Base-by-base conservation (phyloP, 2,888 invertebrate genomes). In the Augiades crinisus region DNA sequence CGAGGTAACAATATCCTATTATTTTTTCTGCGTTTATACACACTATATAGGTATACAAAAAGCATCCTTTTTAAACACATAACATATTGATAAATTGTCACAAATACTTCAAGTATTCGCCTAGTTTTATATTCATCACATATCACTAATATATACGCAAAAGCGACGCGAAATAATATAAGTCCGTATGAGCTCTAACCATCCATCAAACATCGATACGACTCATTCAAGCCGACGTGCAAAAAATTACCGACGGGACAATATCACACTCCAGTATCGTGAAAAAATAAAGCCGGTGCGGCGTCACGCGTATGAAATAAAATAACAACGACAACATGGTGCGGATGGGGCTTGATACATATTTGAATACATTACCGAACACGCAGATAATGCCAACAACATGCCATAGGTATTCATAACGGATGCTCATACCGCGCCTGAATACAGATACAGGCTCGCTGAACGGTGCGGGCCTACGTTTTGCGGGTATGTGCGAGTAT, bases 301-400 rank as follows among this genome's bases (percentile, higher is more conserved):
- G 68, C 74, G 78, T 84, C 88, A 88, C 86, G 87, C 81, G 80
- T 81, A 68, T 69, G 78, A 84, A 86, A 86, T 87, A 88, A 89
- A 89, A 87, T 88, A 87, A 84, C 83, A 83, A 77, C 76, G 80
- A 68, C 79, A 81, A 80, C 81, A 79, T 72, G 80, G 78, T 78
- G 84, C 79, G 86, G 80, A 82, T 81, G 82, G 78, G 74, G 79
- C 82, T 80, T 84, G 83, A 87, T 88, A 88, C 86, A 86, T 88
- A 89, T 88, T 89, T 89, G 88, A 88, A 89, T 88, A 88, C 75
- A 88, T 89, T 87, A 88, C 86, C 62, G 78, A 82, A 78, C 81
- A 83, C 80, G 82, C 78, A 83, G 79, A 84, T 85, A 85, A 84
- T 82, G 76, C 81, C 71, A 70, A 72, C 74, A 72, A 79, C 80